Evolutionary conservation across 2,797 vertebrate genomes (phyloP).

Genomic region (Melanitta fusca): DNA sequence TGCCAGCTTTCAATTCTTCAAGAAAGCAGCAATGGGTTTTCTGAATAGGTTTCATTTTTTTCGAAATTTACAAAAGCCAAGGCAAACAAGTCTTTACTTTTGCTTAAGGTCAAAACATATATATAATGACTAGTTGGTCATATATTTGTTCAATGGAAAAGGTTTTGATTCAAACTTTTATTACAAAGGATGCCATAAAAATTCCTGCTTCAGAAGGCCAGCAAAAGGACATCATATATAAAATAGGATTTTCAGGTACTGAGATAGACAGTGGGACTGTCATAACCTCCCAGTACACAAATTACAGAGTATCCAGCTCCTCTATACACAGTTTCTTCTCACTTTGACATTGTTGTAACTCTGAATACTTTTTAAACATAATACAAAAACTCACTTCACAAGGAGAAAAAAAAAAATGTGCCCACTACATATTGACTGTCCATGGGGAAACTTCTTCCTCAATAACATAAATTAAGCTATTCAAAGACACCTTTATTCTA

Average conservation of each 20-base stretch:
- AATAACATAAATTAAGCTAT: not conserved
- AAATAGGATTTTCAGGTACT: not conserved
- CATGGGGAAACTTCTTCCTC: not conserved
- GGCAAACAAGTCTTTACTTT: not conserved
- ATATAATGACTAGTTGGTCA: not conserved
- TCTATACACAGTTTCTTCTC: not conserved
- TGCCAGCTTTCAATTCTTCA: not conserved
- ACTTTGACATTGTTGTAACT: fast-evolving
- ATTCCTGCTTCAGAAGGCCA: not conserved
- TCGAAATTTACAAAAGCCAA: not conserved
- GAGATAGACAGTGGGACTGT: not conserved
- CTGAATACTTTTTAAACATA: not conserved
- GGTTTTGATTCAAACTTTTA: not conserved
- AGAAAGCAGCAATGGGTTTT: not conserved
- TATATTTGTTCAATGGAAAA: not conserved
- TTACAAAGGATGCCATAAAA: not conserved
- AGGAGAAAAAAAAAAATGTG: not conserved
- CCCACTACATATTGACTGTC: not conserved
- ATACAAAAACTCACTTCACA: not conserved
- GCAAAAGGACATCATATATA: not conserved
- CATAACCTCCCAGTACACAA: not conserved
- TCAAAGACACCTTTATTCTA: not conserved
- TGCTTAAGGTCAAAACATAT: not conserved
- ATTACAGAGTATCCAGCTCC: not conserved
- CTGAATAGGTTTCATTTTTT: not conserved